phyloP scores from a whole-genome alignment of 2,113 vertebrate species.

The Cyanoramphus novaezelandiae region DNA sequence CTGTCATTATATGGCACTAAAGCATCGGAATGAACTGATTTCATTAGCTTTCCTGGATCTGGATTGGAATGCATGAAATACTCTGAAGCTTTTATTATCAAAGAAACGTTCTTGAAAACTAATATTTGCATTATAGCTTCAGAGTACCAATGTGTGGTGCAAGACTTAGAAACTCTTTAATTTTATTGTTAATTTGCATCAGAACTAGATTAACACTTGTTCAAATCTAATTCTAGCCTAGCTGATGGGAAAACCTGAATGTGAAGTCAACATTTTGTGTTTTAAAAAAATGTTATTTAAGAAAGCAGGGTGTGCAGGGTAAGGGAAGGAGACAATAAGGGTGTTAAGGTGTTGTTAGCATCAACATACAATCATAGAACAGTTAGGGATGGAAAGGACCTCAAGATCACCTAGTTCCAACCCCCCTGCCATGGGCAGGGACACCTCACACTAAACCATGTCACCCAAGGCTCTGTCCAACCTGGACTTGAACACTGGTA shows the following conservation, averaged over 20 bases:
- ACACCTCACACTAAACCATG: neutral
- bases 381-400: neutral
- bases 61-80: neutral
- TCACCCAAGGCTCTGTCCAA: neutral
- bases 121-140: neutral
- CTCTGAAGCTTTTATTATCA: neutral
- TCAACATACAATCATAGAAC: neutral
- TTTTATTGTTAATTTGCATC: neutral
- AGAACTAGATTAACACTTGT: neutral
- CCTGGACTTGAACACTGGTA: neutral
- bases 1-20: slow-evolving; percentile 20
- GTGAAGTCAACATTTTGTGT: neutral
- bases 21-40: neutral
- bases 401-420: neutral
- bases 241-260: neutral
- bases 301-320: neutral
- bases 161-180: neutral
- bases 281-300: neutral
- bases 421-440: neutral
- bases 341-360: neutral
- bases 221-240: neutral
- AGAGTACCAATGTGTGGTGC: neutral
- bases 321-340: accelerated
- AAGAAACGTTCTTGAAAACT: neutral
- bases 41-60: slow-evolving; percentile 20